These are phyloP conservation scores for Druceiella hillmani DNA, from an alignment of 2,888 invertebrate genomes.

Conservation along the genomic window DNA sequence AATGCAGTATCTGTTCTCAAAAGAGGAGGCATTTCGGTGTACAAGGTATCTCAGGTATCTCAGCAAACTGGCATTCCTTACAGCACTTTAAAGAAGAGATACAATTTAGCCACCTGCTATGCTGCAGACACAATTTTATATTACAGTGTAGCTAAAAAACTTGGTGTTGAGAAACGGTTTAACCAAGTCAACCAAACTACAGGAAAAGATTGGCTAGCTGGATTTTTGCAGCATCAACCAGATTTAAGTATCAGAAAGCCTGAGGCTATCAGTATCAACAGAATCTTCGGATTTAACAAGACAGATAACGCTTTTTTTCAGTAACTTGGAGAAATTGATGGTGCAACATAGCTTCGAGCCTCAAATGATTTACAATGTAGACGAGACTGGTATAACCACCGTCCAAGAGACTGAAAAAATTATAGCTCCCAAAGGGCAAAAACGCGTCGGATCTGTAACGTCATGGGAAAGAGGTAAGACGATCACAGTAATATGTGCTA, in stretches of 20 bases:
- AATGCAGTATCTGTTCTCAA: too few species aligned
- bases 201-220: constrained; percentile 20
- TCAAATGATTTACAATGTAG: constrained; percentile 17
- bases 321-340: constrained; percentile 17
- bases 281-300: too few species aligned
- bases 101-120: too few species aligned
- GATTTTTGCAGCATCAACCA: constrained; percentile 23
- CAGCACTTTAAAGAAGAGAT: too few species aligned
- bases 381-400: too few species aligned
- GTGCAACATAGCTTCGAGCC: constrained; percentile 11
- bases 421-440: constrained; percentile 18
- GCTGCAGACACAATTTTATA: too few species aligned
- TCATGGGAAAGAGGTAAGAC: constrained; percentile 21
- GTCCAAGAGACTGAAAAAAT: too few species aligned
- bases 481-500: constrained; percentile 19
- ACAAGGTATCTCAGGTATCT: too few species aligned
- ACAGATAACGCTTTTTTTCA: constrained; percentile 18
- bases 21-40: too few species aligned
- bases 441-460: constrained; percentile 17
- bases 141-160: constrained; percentile 19
- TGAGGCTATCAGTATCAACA: too few species aligned
- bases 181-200: constrained; percentile 20
- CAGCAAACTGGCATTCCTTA: too few species aligned
- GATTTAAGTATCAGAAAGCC: constrained; percentile 23
- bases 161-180: constrained; percentile 20